Base-by-base conservation (phyloP, 2,797 vertebrate genomes). In the Percopsis omiscomaycus region DNA sequence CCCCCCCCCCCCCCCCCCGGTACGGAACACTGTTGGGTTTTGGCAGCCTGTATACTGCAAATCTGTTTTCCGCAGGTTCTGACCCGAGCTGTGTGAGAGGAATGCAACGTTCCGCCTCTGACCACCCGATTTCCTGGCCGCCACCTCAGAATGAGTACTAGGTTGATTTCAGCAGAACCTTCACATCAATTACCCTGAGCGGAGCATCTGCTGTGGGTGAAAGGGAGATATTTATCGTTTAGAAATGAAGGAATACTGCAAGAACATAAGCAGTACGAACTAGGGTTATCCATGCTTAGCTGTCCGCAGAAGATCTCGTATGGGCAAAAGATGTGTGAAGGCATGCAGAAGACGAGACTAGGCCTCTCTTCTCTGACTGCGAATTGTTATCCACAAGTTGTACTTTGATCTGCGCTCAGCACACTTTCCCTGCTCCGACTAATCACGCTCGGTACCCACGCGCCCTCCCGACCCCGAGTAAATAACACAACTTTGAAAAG, bases 91-190 rank as follows among this genome's bases (percentile, higher is more conserved):
- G 64, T 78, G 84, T 91, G 88, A 91, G 90, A 92, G 92, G 90
- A 93, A 90, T 50, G 76, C 84, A 68, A 79, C 71, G 82, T 87
- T 93, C 69, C 65, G 61, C 91, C 85, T 91, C 88, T 88, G 88
- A 91, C 86, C 80, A 88, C 86, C 86, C 75, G 86, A 93, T 92
- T 95, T 97, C 94, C 93, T 94, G 92, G 90, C 86, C 88, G 81
- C 83, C 15, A 68, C 82, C 84, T 81, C 73, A 78, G 91, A 88
- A 90, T 88, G 74, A 82, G 80, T 92, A 92, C 91, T 89, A 87
- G 85, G 76, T 81, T 77, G 71, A 78, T 75, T 71, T 83, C 77
- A 78, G 87, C 74, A 90, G 89, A 86, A 90, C 87, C 77, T 87
- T 91, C 75, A 89, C 92, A 92, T 93, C 90, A 91, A 82, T 91